A percentile compares a stretch with the other conserved stretches of the same genome.
phyloP scores from a whole-genome alignment of 2,797 vertebrate genomes.

The Chloroceryle inda region DNA sequence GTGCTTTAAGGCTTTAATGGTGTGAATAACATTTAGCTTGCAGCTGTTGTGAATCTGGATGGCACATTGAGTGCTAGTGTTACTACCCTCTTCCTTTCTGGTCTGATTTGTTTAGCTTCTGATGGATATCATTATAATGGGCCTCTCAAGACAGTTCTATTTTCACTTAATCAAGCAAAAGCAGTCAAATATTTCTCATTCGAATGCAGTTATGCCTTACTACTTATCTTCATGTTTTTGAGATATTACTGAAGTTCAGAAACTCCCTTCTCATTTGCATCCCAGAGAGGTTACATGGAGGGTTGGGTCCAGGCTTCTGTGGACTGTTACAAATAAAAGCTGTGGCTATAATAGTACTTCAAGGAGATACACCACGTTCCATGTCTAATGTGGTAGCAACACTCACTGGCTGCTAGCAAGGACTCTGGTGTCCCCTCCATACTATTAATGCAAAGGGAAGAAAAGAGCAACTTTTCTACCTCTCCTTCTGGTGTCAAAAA shows the following conservation, averaged over 20 bases:
- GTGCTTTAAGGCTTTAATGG: background rate
- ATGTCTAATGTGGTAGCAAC: background rate
- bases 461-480: background rate
- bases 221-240: background rate
- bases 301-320: background rate
- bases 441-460: accelerated
- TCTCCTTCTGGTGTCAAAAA: background rate
- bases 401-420: background rate
- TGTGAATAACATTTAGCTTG: slow-evolving; percentile 46
- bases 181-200: background rate
- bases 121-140: background rate
- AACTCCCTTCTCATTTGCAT: background rate
- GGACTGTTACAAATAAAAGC: background rate
- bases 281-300: background rate
- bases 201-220: background rate
- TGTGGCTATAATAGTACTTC: background rate
- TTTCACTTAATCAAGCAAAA: background rate
- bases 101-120: slow-evolving; percentile 28
- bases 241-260: background rate
- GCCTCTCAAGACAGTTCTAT: background rate
- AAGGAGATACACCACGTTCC: background rate
- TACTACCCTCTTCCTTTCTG: slow-evolving; percentile 44
- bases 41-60: slow-evolving; percentile 35
- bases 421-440: background rate
- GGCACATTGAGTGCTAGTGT: background rate